Conservation (phyloP, 2,113 vertebrate species). For the Toxotes chatareus region DNA sequence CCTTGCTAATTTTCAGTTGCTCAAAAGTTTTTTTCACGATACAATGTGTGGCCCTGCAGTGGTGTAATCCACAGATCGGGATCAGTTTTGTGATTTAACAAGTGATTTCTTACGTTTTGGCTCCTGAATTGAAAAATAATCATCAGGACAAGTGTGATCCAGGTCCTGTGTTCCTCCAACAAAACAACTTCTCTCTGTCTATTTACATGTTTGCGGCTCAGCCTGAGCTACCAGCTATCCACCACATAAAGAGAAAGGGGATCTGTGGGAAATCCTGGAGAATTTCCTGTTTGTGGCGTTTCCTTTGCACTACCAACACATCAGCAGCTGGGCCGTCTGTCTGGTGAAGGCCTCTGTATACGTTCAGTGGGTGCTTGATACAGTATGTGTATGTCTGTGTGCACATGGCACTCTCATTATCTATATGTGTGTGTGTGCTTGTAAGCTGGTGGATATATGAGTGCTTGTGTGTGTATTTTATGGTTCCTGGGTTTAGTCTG, state of each 20-base stretch:
- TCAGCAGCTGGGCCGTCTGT: conserved; percentile 35
- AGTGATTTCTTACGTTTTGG: conserved; percentile 15
- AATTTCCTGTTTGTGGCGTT: conserved; percentile 74
- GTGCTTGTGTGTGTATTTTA: conserved; percentile 52
- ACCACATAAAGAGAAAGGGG: conserved; percentile 60
- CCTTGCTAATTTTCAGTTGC: not conserved
- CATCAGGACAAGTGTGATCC: conserved; percentile 25
- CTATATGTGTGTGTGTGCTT: conserved; percentile 16
- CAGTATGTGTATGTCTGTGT: conserved; percentile 26
- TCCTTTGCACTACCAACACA: conserved; percentile 41
- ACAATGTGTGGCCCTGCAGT: too few species aligned
- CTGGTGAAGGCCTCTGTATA: conserved; percentile 16
- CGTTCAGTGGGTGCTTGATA: conserved; percentile 11
- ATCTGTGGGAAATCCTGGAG: conserved; percentile 67
- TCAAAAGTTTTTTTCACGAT: not conserved
- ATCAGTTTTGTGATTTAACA: not conserved
- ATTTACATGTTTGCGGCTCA: conserved; percentile 66
- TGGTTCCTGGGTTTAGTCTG: conserved; percentile 62
- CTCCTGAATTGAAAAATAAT: conserved; percentile 1
- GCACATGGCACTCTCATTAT: conserved; percentile 32
- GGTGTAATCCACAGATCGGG: not conserved
- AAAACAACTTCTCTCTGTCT: conserved; percentile 52
- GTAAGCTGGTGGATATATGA: conserved; percentile 3
- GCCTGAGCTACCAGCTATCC: conserved; percentile 48
- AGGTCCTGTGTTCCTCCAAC: conserved; percentile 41